Evolutionary conservation across 2,888 invertebrate genomes (phyloP).

Genomic region (Cerastis rubricosa): DNA sequence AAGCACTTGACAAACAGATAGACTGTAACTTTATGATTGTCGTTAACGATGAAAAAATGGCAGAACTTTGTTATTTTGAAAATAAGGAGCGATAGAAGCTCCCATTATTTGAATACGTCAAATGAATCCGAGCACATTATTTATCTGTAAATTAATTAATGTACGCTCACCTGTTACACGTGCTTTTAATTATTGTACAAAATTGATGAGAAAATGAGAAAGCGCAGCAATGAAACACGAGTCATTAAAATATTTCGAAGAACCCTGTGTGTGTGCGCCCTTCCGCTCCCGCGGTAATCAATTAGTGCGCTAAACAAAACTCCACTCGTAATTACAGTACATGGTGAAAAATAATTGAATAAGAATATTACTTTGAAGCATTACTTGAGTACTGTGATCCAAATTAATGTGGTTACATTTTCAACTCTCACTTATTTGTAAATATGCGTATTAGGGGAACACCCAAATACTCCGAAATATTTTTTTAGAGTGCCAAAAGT

Average conservation of each 20-base stretch:
- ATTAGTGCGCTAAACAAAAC: slow-evolving; percentile 17
- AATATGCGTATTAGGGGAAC: too few relatives aligned
- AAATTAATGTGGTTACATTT: background rate
- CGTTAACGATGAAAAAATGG: background rate
- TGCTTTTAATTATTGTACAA: slow-evolving; percentile 20
- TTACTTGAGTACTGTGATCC: slow-evolving; percentile 1
- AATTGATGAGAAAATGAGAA: slow-evolving; percentile 23
- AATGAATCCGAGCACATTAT: slow-evolving; percentile 16
- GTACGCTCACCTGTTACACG: slow-evolving; percentile 10
- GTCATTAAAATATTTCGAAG: slow-evolving; percentile 23
- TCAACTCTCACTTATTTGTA: background rate
- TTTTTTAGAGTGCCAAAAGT: too few relatives aligned
- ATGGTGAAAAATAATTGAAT: background rate
- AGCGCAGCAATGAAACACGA: slow-evolving; percentile 3
- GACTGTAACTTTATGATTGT: background rate
- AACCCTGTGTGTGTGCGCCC: background rate
- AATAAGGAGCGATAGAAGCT: background rate
- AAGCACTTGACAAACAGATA: background rate
- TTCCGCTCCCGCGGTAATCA: background rate
- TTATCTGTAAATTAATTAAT: slow-evolving; percentile 8
- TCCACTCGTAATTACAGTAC: slow-evolving; percentile 9
- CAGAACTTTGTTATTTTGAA: background rate
- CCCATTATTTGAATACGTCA: slow-evolving; percentile 2
- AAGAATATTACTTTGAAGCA: slow-evolving; percentile 4
- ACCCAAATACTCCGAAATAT: too few relatives aligned